A percentile compares a stretch with the other conserved stretches of the same genome.
phyloP scores from a whole-genome alignment of 2,888 invertebrate species.

The Poecilus cupreus region DNA sequence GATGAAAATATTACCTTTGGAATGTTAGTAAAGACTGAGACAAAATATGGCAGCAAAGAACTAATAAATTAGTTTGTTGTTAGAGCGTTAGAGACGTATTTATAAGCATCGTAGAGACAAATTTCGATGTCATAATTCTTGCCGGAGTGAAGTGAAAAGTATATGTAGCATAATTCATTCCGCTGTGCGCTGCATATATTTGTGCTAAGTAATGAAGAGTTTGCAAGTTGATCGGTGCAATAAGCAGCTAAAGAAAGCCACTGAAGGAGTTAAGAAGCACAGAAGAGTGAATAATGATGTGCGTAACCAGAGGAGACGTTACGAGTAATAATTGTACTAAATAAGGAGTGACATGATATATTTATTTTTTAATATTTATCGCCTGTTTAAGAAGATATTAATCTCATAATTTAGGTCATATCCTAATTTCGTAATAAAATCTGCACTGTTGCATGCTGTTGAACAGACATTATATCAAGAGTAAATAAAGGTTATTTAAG shows the following conservation, averaged over 20 bases:
- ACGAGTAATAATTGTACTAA: conserved; percentile 42
- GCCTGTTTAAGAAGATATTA: conserved; percentile 53
- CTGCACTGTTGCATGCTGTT: conserved; percentile 2
- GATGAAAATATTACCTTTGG: not conserved
- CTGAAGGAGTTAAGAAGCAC: conserved; percentile 26
- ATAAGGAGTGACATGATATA: conserved; percentile 53
- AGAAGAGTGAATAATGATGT: not conserved
- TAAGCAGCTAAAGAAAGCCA: not conserved
- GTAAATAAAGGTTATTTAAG: conserved; percentile 12
- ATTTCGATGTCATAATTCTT: conserved; percentile 18
- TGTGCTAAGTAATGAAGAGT: not conserved
- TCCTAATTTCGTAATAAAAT: conserved; percentile 57
- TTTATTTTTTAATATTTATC: conserved; percentile 54
- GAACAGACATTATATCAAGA: conserved; percentile 4
- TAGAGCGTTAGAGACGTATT: conserved; percentile 26
- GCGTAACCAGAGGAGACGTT: not conserved
- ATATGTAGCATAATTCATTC: not conserved
- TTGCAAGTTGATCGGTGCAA: not conserved
- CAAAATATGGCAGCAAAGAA: conserved; percentile 17
- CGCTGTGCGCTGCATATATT: not conserved
- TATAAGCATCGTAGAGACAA: conserved; percentile 20
- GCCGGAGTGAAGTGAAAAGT: conserved; percentile 1
- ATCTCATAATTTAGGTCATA: conserved; percentile 55
- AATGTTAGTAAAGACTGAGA: too few species aligned
- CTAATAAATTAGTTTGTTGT: conserved; percentile 22